Evolutionary conservation across 2,888 invertebrate genomes (phyloP).

Genomic region (Oscheius sp.): DNA sequence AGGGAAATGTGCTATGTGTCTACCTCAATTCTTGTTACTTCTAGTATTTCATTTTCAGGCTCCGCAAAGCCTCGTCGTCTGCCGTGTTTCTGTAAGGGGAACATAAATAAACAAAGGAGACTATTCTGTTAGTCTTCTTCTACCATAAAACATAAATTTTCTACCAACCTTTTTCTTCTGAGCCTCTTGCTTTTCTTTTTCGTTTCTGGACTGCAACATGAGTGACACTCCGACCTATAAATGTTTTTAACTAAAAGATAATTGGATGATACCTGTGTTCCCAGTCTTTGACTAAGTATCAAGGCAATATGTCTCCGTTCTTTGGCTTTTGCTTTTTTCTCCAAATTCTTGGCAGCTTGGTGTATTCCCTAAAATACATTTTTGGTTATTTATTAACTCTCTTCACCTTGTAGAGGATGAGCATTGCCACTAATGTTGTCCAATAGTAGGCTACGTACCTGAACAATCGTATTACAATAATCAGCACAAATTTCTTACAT

Average conservation of each 20-base stretch:
- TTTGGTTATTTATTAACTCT: constrained; percentile 9
- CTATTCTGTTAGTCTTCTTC: not conserved
- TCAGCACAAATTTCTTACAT: constrained; percentile 46
- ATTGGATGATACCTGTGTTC: constrained; percentile 63
- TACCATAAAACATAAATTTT: not conserved
- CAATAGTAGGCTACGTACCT: constrained; percentile 72
- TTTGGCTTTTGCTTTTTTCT: constrained; percentile 71
- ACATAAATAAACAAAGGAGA: constrained; percentile 1
- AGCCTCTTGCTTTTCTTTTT: constrained; percentile 48
- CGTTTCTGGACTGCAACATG: constrained; percentile 67
- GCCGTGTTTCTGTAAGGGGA: constrained; percentile 31
- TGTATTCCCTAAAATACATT: constrained; percentile 66
- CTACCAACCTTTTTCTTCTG: constrained; percentile 24
- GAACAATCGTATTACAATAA: too few relatives aligned
- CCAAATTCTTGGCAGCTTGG: constrained; percentile 71
- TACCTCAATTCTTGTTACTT: constrained; percentile 31
- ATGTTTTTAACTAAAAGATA: not conserved
- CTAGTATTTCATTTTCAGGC: constrained; percentile 23
- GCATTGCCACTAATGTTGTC: constrained; percentile 72
- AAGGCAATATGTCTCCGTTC: constrained; percentile 70
- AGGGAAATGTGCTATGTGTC: constrained; percentile 4
- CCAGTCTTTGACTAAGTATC: constrained; percentile 69
- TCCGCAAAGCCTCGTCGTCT: constrained; percentile 31
- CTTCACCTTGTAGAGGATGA: constrained; percentile 71
- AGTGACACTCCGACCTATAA: constrained; percentile 70